Evolutionary conservation across 2,797 vertebrate species (phyloP).

Genomic region (Graptemys geographica): DNA sequence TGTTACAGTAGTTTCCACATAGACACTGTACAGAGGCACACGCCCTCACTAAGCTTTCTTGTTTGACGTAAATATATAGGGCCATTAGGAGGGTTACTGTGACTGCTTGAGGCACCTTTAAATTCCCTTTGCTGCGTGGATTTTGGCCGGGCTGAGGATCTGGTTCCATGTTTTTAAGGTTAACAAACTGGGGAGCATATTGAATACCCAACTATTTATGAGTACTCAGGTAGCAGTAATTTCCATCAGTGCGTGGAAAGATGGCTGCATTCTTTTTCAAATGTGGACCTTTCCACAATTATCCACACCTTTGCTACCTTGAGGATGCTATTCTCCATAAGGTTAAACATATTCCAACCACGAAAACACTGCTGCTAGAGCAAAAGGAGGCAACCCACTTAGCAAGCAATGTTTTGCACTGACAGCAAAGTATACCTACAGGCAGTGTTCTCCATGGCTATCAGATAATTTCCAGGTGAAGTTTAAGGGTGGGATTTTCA

Average conservation of each 20-base stretch:
- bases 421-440: neutral
- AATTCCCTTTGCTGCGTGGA: neutral
- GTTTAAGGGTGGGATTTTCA: neutral
- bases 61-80: neutral
- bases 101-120: neutral
- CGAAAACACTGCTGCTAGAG: neutral
- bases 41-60: neutral
- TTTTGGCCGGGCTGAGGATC: neutral
- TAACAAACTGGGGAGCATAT: slow-evolving; percentile 11
- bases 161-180: neutral
- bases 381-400: neutral
- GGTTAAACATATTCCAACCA: neutral
- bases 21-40: neutral
- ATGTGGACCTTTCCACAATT: neutral
- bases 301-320: neutral
- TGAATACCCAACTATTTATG: neutral
- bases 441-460: neutral
- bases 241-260: neutral
- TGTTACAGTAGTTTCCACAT: neutral
- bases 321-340: neutral
- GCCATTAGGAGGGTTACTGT: neutral
- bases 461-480: neutral
- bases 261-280: neutral
- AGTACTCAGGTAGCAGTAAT: neutral
- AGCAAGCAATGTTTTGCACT: neutral